Evolutionary conservation across 2,888 invertebrate species (phyloP), one percentile per base, ranked within the genome.

Genomic region (Lucinisca nassula): DNA sequence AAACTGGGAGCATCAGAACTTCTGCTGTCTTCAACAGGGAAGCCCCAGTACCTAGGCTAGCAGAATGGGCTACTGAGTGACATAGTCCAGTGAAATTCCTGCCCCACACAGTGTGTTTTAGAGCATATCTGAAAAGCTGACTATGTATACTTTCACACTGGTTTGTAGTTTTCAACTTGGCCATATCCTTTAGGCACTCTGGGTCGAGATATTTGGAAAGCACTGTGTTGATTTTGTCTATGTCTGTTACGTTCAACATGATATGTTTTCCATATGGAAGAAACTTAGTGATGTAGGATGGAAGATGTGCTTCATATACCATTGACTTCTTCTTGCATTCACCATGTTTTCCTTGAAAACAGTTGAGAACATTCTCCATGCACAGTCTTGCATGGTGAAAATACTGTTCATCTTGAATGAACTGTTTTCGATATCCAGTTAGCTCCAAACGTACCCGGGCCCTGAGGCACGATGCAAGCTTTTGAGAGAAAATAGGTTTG

Each of bases 211-310:
- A 24, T 21, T 76, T 82, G 1, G 0, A 10, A 37, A 76, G 27
- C 0, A 76, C 37, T 37, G 61, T 27, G 1, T 32, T 75, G 10
- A 82, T 17, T 74, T 49, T 75, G 45, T 49, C 45, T 30, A 76
- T 82, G 32, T 82, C 82, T 40, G 14, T 12, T 24, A 21, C 8
- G 38, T 24, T 81, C 10, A 81, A n/a, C 21, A 61, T 14, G 14
- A 81, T n/a, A 58, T 81, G 75, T 30, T 75, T 58, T 4, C 38
- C 81, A 82, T 75, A 82, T 24, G 81, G 75, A 14, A 82, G 55
- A 38, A 24, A 37, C n/a, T 38, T 40, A 10, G 75, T 37, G 38
- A 10, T 61, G 40, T 82, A 75, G 8, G 45, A 21, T 75, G 37
- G 21, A 0, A 75, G n/a, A 61, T 81, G 81, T 24, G 61, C 75